Evolutionary conservation across 2,888 invertebrate genomes (phyloP), one percentile per base, ranked within the genome.

Genomic region (Ferrisia virgata): DNA sequence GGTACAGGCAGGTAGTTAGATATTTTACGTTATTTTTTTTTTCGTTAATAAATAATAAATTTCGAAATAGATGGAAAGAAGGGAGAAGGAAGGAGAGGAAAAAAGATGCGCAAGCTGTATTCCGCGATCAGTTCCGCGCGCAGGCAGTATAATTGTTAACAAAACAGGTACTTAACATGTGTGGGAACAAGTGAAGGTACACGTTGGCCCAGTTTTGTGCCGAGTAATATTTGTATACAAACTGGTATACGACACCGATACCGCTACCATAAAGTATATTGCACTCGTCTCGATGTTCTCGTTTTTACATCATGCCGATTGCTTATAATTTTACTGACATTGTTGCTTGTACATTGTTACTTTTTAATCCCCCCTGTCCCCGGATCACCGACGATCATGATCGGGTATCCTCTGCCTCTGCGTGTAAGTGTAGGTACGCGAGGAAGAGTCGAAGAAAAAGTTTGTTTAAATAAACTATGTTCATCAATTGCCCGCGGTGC

Each of bases 171-270:
- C 64, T 72, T 72, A 72, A 83, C 72, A 76, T 39, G 83, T 83
- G 72, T 83, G 76, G 76, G 83, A 83, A 72, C 83, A 83, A 83
- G 83, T 83, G 83, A 83, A 83, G 83, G 83, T 83, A 83, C 76
- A 72, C 72, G 76, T 47, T 83, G 83, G 83, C 83, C 83, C 83
- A 83, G 83, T 83, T 83, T 83, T 83, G 83, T 28, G 83, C 47
- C 43, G 40, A 83, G 83, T 83, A 83, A 83, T 83, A 83, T 83
- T 83, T 83, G 83, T 83, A 69, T 82, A 83, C 83, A 83, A 72
- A 76, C 83, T 76, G 72, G 33, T 72, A 72, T 76, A 83, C 83
- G 83, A 83, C 83, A 83, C 83, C 83, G 83, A 83, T 83, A 83
- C 83, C 83, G 83, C 83, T 72, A 83, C 83, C 83, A 83, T 76